These are phyloP conservation scores for Coptodon rendalli DNA, from an alignment of 2,113 vertebrate species.

Conservation along the genomic window DNA sequence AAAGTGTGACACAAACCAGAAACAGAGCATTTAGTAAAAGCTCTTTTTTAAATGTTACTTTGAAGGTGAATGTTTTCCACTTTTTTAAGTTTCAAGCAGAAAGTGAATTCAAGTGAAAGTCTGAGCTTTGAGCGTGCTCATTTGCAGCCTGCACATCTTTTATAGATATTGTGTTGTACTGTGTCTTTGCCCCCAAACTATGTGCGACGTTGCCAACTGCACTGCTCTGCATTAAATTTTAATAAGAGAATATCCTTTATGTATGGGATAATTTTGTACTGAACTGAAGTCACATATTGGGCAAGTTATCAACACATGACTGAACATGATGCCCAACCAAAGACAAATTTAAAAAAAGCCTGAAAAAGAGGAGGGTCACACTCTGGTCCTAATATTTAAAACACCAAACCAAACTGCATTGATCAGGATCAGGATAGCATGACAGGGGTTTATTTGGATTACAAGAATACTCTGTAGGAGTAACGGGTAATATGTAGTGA, in stretches of 20 bases:
- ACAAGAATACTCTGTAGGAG: fast-evolving
- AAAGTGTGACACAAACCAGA: neutral
- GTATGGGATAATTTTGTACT: neutral
- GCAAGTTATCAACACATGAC: neutral
- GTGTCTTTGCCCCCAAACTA: neutral
- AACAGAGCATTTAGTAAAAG: neutral
- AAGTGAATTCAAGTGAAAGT: neutral
- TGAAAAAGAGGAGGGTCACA: neutral
- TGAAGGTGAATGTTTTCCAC: neutral
- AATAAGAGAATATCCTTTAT: neutral
- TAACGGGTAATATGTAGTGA: neutral
- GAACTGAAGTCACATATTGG: neutral
- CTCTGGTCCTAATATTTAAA: neutral
- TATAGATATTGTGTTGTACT: neutral
- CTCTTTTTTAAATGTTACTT: neutral
- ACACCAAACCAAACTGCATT: neutral
- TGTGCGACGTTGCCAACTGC: neutral
- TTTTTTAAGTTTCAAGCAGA: neutral
- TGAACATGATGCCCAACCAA: neutral
- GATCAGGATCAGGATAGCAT: fast-evolving
- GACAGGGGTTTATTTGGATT: neutral
- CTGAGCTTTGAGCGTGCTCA: neutral
- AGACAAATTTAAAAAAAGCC: neutral
- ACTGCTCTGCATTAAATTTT: neutral
- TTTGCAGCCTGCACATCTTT: neutral